phyloP scores from a whole-genome alignment of 1,140 invertebrate species.

The Drosophila triauraria region DNA sequence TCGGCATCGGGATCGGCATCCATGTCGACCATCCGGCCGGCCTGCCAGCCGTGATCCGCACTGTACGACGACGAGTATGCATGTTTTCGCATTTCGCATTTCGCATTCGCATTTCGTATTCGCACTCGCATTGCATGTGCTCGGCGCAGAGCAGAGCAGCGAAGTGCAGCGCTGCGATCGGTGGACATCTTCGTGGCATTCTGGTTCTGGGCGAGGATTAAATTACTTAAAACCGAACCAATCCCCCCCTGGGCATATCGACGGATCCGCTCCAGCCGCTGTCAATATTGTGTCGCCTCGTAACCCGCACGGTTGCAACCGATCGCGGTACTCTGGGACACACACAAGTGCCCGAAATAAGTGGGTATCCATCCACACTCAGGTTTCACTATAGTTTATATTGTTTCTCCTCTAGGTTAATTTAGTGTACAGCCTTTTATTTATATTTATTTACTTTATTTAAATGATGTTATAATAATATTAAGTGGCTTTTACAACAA shows the following conservation, averaged over 20 bases:
- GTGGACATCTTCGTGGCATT: conserved; percentile 81
- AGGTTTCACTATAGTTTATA: neutral
- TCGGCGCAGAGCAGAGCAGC: conserved; percentile 25
- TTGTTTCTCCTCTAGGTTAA: neutral
- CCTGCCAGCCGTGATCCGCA: conserved; percentile 56
- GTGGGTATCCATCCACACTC: conserved; percentile 14
- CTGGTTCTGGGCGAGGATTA: conserved; percentile 81
- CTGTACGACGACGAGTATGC: conserved; percentile 37
- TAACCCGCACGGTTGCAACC: conserved; percentile 62
- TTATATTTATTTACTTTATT: too few species aligned
- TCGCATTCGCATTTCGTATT: conserved; percentile 27
- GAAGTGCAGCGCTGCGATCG: conserved; percentile 50
- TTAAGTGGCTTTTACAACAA: neutral
- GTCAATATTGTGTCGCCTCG: conserved; percentile 82
- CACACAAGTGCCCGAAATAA: conserved; percentile 27
- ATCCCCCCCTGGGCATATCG: conserved; percentile 72
- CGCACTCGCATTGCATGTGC: conserved; percentile 65
- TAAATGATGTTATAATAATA: neutral
- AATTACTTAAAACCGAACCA: conserved; percentile 75
- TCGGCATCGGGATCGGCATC: conserved; percentile 74
- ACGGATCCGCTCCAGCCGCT: conserved; percentile 75
- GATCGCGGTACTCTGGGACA: conserved; percentile 44
- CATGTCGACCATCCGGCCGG: conserved; percentile 75
- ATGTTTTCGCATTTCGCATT: conserved; percentile 36
- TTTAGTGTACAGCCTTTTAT: neutral